Percentiles rank a stretch among this genome's conserved stretches.
Evolutionary conservation across 2,888 invertebrate genomes (phyloP).

Genomic region (Epirrhoe alternata): DNA sequence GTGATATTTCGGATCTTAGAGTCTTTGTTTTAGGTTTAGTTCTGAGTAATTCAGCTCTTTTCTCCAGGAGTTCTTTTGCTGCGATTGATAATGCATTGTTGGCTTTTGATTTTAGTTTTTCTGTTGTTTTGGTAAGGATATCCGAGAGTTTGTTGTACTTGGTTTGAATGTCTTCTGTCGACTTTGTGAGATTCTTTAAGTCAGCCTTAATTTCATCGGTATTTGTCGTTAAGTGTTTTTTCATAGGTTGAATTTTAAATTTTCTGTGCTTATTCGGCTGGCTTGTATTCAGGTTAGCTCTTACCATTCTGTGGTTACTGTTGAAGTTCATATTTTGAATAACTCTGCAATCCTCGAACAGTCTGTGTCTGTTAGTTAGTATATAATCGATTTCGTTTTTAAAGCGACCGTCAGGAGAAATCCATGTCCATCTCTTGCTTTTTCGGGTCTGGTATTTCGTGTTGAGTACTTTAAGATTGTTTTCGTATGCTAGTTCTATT

Average conservation of each 20-base stretch:
- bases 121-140: too few species aligned
- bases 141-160: too few species aligned
- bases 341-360: too few species aligned
- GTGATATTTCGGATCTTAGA: too few species aligned
- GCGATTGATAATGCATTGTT: too few species aligned
- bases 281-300: not conserved
- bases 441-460: not conserved
- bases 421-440: slow-evolving; percentile 9
- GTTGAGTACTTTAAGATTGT: slow-evolving; percentile 2
- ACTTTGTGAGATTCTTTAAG: too few species aligned
- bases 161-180: too few species aligned
- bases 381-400: slow-evolving; percentile 20
- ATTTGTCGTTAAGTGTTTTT: not conserved
- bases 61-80: too few species aligned
- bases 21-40: too few species aligned
- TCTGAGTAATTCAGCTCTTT: too few species aligned
- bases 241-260: not conserved
- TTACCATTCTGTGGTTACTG: slow-evolving; percentile 14
- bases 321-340: slow-evolving; percentile 6
- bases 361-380: not conserved
- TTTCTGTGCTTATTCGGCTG: not conserved
- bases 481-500: not conserved
- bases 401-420: not conserved
- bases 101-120: too few species aligned
- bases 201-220: too few species aligned